Evolutionary conservation across 2,888 invertebrate genomes (phyloP).

Genomic region (Acanthopleura granulata): DNA sequence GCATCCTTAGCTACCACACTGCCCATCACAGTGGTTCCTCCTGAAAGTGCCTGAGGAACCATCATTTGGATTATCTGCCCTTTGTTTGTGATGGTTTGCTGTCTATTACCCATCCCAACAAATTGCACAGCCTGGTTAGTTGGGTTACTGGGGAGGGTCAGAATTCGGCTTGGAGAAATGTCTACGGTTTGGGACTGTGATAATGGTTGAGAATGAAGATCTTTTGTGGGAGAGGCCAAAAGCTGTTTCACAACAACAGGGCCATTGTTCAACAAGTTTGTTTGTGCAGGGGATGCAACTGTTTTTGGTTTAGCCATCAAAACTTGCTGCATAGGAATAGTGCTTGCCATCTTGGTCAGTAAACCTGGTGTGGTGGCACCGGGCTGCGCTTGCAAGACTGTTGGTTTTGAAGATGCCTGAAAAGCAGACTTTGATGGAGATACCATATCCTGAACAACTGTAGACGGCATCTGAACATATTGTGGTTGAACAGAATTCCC

Average conservation of each 20-base stretch:
- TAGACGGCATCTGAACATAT: too few relatives aligned
- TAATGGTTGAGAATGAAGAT: neutral
- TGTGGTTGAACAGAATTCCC: too few relatives aligned
- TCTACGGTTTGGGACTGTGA: neutral
- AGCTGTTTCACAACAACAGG: neutral
- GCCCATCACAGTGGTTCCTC: neutral
- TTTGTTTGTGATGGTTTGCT: neutral
- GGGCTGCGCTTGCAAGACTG: neutral
- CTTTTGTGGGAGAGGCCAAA: neutral
- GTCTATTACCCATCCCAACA: neutral
- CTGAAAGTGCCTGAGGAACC: neutral
- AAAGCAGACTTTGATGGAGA: too few relatives aligned
- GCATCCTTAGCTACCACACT: neutral
- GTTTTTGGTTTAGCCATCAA: neutral
- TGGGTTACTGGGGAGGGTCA: neutral
- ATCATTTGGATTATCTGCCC: neutral
- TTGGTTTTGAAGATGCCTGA: neutral
- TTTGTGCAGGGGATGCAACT: neutral
- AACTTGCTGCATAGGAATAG: too few relatives aligned
- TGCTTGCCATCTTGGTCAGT: too few relatives aligned
- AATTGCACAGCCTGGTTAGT: conserved; percentile 16
- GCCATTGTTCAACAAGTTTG: neutral
- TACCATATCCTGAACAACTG: too few relatives aligned
- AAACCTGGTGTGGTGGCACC: neutral
- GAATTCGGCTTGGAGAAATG: neutral